phyloP scores from a whole-genome alignment of 2,113 vertebrate species.

The Collichthys lucidus region DNA sequence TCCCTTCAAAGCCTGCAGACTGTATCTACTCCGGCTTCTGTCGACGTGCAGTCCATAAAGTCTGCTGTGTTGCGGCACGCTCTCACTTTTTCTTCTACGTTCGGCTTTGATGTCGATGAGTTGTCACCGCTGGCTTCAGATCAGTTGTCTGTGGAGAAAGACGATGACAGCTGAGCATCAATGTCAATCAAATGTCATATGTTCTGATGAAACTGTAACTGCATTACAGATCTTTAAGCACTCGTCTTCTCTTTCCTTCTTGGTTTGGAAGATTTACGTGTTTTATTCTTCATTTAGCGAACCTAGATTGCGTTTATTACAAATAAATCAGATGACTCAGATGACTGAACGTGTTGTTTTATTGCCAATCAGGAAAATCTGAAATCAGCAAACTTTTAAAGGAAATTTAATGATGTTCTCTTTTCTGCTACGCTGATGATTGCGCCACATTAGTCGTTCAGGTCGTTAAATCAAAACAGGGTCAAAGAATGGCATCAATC shows the following conservation, averaged over 20 bases:
- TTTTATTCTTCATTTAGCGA: conserved; percentile 41
- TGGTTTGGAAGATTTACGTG: conserved; percentile 31
- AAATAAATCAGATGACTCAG: conserved; percentile 26
- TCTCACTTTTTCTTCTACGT: conserved; percentile 46
- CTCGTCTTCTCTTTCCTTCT: conserved; percentile 8
- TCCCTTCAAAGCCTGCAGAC: conserved; percentile 37
- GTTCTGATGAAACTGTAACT: conserved; percentile 54
- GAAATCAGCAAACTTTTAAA: conserved; percentile 43
- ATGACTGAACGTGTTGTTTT: conserved; percentile 37
- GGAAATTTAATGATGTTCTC: conserved; percentile 8
- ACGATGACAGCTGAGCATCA: conserved; percentile 38
- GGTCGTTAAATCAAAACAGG: conserved; percentile 16
- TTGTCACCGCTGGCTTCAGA: conserved; percentile 53
- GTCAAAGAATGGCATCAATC: conserved; percentile 4
- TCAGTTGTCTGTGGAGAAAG: conserved; percentile 63
- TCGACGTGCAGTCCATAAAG: conserved; percentile 31
- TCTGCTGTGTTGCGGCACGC: conserved; percentile 1
- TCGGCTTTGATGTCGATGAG: conserved; percentile 40
- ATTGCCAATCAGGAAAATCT: conserved; percentile 45
- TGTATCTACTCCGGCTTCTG: conserved; percentile 24
- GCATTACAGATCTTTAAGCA: conserved; percentile 24
- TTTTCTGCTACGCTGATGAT: conserved; percentile 22
- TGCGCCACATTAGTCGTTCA: background rate
- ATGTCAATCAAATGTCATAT: conserved; percentile 58
- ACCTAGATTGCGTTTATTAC: conserved; percentile 39